Evolutionary conservation across 2,888 invertebrate species (phyloP).

Genomic region (Alitta virens): DNA sequence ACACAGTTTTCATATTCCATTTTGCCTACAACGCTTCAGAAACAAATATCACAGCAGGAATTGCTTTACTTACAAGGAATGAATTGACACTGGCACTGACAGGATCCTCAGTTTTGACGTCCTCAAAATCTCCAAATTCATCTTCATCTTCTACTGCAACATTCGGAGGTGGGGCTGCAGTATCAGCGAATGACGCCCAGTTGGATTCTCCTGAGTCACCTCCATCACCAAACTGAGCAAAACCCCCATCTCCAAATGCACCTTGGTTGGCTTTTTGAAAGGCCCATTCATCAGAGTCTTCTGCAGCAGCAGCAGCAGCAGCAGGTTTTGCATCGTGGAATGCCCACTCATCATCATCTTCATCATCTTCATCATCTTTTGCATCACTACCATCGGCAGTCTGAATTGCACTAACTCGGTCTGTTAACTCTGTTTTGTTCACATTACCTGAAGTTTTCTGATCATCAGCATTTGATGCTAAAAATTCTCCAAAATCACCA

Average conservation of each 20-base stretch:
- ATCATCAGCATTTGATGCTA: no score
- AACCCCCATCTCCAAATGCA: conserved; percentile 3
- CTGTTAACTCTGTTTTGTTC: no score
- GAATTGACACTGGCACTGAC: no score
- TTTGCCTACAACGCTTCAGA: no score
- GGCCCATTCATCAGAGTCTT: conserved; percentile 8
- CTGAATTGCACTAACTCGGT: background rate
- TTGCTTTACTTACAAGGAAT: no score
- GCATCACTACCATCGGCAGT: background rate
- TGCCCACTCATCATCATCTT: conserved; percentile 10
- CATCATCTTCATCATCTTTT: background rate
- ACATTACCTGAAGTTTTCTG: no score
- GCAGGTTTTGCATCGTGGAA: conserved; percentile 3
- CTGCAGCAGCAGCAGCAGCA: no score
- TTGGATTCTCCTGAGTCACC: background rate
- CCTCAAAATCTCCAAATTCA: conserved; percentile 17
- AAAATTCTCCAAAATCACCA: background rate
- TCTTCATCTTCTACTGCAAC: background rate
- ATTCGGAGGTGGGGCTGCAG: background rate
- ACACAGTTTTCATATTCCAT: no score
- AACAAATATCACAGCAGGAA: no score
- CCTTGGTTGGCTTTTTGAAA: background rate
- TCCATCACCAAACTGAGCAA: conserved; percentile 8
- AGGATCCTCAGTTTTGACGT: background rate
- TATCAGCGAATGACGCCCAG: conserved; percentile 10